Base-by-base conservation (phyloP, 2,113 vertebrate genomes). In the Dasyornis broadbenti region DNA sequence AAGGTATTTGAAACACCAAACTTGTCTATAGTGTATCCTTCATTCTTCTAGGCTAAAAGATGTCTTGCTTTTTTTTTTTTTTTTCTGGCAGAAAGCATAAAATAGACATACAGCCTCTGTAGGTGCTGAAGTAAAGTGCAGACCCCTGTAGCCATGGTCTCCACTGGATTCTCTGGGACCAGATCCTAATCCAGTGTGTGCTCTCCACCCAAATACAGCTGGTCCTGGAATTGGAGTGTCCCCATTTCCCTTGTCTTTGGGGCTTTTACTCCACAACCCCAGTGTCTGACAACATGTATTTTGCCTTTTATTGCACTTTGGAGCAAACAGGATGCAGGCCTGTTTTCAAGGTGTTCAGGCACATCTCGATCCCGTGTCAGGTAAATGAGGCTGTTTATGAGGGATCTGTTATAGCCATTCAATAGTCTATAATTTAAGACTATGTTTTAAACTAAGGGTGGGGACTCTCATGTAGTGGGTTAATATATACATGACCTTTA, bases 401-500 rank as follows among this genome's bases (percentile, higher is more conserved):
- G 94, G 44, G 90, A 27, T 86, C 87, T 68, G 49, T 93, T 92
- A 68, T 50, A 88, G 84, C 79, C 85, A 49, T 61, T 95, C 91
- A 89, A 71, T 81, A 86, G 82, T 94, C 42, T 39, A 70, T 97
- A 96, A 95, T 97, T 97, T 95, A 95, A 96, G 92, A 80, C 82
- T 68, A 7, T 78, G 69, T 90, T 96, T 94, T 95, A 95, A 92
- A 72, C 53, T 39, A 65, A 78, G 82, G 76, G 37, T 96, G 87
- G 90, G 79, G 30, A 78, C 85, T 94, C 37, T 90, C 33, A 47
- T 96, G 94, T 96, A 86, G 86, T 93, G 52, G 93, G 95, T 96
- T 97, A 97, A 97, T 96, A 81, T 89, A 95, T 89, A 96, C 96
- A 92, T 86, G 97, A 97, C 97, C 97, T 97, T 97, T 97, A 96